phyloP scores from a whole-genome alignment of 2,888 invertebrate species.

The Patella pellucida region DNA sequence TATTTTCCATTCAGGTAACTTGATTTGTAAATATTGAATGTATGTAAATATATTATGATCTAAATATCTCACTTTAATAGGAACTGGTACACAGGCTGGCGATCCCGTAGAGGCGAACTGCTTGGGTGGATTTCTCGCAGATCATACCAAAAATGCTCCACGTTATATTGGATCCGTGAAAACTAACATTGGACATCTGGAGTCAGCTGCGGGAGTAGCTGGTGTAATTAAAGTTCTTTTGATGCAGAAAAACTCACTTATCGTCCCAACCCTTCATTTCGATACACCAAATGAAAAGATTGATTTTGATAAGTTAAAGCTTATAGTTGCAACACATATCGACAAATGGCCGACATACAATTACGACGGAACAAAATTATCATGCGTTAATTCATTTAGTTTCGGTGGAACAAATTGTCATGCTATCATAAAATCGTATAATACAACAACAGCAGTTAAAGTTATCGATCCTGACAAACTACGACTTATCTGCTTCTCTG shows the following conservation, averaged over 20 bases:
- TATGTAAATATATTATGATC: too few species aligned
- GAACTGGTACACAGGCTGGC: conserved; percentile 55
- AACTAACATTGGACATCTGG: conserved; percentile 52
- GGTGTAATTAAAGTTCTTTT: conserved; percentile 50
- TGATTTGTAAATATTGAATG: background rate
- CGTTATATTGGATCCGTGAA: conserved; percentile 48
- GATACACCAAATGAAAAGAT: conserved; percentile 40
- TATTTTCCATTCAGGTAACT: too few species aligned
- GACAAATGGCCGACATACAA: conserved; percentile 27
- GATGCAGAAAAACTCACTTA: conserved; percentile 45
- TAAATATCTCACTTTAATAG: conserved; percentile 28
- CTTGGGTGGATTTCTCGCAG: conserved; percentile 41
- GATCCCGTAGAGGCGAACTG: conserved; percentile 52
- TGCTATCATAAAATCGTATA: conserved; percentile 31
- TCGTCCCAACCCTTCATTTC: conserved; percentile 45
- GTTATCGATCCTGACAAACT: background rate
- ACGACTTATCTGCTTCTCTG: conserved; percentile 34
- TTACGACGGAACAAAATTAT: conserved; percentile 26
- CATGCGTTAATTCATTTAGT: conserved; percentile 45
- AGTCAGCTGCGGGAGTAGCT: conserved; percentile 50
- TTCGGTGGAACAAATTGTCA: conserved; percentile 54
- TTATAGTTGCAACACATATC: conserved; percentile 30
- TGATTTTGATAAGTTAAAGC: conserved; percentile 28
- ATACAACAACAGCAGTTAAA: background rate
- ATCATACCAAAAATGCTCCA: background rate